Conservation (phyloP, 2,113 vertebrate genomes). For the Morone saxatilis region DNA sequence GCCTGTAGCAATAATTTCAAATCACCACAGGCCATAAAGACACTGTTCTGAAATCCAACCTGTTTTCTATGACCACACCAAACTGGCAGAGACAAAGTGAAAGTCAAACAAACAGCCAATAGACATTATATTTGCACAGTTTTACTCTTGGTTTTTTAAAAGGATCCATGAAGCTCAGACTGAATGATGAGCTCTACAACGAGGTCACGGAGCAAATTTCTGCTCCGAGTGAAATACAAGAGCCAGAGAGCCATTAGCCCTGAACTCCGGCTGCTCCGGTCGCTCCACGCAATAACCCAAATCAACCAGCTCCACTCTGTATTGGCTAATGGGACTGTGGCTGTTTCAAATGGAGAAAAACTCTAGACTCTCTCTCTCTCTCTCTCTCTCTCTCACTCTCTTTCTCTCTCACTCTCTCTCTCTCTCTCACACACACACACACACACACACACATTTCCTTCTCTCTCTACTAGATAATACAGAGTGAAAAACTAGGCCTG, state of each 20-base stretch:
- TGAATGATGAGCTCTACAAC: slow-evolving; percentile 80
- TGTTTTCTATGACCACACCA: slow-evolving; percentile 25
- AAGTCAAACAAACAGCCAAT: slow-evolving; percentile 63
- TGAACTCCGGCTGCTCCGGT: slow-evolving; percentile 73
- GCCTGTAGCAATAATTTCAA: slow-evolving; percentile 39
- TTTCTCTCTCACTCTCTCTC: slow-evolving; percentile 84
- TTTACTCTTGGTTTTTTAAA: slow-evolving; percentile 35
- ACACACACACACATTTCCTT: slow-evolving; percentile 56
- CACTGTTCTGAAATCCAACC: slow-evolving; percentile 19
- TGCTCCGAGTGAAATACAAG: slow-evolving; percentile 69
- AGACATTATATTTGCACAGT: slow-evolving; percentile 47
- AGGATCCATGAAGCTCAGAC: slow-evolving; percentile 60
- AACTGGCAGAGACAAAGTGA: slow-evolving; percentile 5
- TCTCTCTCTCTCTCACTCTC: slow-evolving; percentile 26
- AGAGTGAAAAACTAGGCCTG: slow-evolving; percentile 85
- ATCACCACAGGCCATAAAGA: slow-evolving; percentile 24
- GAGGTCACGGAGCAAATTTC: slow-evolving; percentile 76
- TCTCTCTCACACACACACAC: slow-evolving; percentile 25
- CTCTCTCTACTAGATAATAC: slow-evolving; percentile 81
- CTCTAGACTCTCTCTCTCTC: slow-evolving; percentile 85
- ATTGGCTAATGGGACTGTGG: slow-evolving; percentile 78
- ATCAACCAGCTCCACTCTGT: slow-evolving; percentile 76
- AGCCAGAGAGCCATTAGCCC: slow-evolving; percentile 73
- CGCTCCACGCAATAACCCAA: slow-evolving; percentile 77
- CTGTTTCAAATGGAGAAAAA: slow-evolving; percentile 73